Evolutionary conservation across 2,888 invertebrate species (phyloP), one percentile per base, ranked within the genome.

Genomic region (Arge pagana): DNA sequence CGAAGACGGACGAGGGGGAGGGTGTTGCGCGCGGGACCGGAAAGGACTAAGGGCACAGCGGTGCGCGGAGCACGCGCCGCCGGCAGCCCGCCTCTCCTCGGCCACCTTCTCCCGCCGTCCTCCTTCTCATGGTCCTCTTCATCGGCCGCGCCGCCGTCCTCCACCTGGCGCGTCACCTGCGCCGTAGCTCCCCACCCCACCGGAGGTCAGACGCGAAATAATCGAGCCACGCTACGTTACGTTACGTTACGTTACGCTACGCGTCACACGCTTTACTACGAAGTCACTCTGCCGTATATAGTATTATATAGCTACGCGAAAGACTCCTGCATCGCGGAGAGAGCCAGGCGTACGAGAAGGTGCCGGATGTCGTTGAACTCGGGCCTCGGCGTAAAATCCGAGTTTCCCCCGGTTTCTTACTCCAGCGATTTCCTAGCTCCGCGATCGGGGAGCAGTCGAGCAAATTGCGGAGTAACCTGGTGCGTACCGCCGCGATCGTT

Each of bases 71-170:
- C n/a, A n/a, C n/a, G 28, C 28, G 28, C 28, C n/a, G 3, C 28
- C 1, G 28, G 28, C 8, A 26, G 8, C 10, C 8, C 8, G 8
- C 28, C 28, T 10, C 28, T 8, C n/a, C 60, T 66, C 59, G 64
- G 68, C 68, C 68, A 69, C 67, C 66, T 64, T 67, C 63, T 61
- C 37, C 41, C 36, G 21, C 48, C 40, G 43, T 43, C 50, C 41
- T 51, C 45, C 37, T 35, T 40, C 50, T 57, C 55, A 55, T 50
- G 45, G 54, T 37, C 48, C 41, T 42, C 48, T 52, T 23, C 26
- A 21, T 16, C 41, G 36, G 37, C 48, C 21, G 31, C 50, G 50
- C 45, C 37, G 26, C 54, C 52, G 40, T 33, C 48, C 51, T 48
- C 42, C 45, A 51, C 48, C 54, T 54, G 45, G 48, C 52, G 42